Percentiles rank a stretch among this genome's conserved stretches.
phyloP scores from a whole-genome alignment of 2,888 invertebrate genomes.

The Temnothorax unifasciatus region DNA sequence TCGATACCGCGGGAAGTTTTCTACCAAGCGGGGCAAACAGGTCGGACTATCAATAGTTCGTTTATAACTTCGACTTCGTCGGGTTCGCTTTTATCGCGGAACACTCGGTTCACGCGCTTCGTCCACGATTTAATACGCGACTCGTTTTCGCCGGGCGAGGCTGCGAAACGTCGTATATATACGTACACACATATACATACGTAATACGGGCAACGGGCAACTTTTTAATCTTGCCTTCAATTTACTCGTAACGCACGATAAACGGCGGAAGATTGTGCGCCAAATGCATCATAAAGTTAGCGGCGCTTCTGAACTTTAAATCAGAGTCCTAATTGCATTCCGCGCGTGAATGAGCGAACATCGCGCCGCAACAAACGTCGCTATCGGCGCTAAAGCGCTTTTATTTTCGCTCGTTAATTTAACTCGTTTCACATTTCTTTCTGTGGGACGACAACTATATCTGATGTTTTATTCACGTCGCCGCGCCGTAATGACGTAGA shows the following conservation, averaged over 20 bases:
- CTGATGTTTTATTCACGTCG: background rate
- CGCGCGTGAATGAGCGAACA: slow-evolving; percentile 42
- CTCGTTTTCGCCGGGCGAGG: slow-evolving; percentile 25
- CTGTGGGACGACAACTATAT: background rate
- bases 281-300: slow-evolving; percentile 53
- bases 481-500: background rate
- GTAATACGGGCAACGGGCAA: slow-evolving; percentile 34
- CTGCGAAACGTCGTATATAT: background rate
- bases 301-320: slow-evolving; percentile 44
- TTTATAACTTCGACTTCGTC: slow-evolving; percentile 59
- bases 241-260: slow-evolving; percentile 42
- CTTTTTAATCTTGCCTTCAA: slow-evolving; percentile 60
- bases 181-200: background rate
- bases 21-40: slow-evolving; percentile 35
- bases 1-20: slow-evolving; percentile 60
- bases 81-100: slow-evolving; percentile 44
- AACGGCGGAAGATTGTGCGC: slow-evolving; percentile 42
- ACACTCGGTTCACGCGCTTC: slow-evolving; percentile 36
- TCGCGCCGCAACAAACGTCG: slow-evolving; percentile 39
- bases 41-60: slow-evolving; percentile 65
- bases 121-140: slow-evolving; percentile 52
- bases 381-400: slow-evolving; percentile 18
- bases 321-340: slow-evolving; percentile 53
- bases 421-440: background rate
- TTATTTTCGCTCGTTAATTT: slow-evolving; percentile 24